phyloP scores from a whole-genome alignment of 2,888 invertebrate genomes.

The Aleiodes alternator region DNA sequence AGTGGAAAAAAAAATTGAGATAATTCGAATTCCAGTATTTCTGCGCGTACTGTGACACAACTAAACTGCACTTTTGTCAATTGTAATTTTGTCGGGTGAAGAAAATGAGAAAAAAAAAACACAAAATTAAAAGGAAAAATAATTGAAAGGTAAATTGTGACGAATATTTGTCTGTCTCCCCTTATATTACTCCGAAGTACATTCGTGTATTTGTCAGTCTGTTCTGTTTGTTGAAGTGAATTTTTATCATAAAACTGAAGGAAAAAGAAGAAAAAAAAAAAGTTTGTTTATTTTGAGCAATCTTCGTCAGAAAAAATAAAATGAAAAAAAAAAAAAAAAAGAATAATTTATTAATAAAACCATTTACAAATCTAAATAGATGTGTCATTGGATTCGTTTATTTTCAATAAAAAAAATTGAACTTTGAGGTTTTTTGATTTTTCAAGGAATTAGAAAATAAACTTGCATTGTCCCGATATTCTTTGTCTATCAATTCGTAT shows the following conservation, averaged over 20 bases:
- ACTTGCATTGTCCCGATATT: too few relatives aligned
- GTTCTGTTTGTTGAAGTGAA: constrained; percentile 71
- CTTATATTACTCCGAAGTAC: constrained; percentile 58
- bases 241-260: constrained; percentile 67
- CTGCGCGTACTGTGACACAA: constrained; percentile 70
- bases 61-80: constrained; percentile 69
- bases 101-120: constrained; percentile 58
- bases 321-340: constrained; percentile 64
- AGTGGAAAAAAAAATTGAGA: constrained; percentile 38
- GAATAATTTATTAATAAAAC: constrained; percentile 75
- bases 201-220: constrained; percentile 69
- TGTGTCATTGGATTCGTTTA: constrained; percentile 21
- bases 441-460: background rate
- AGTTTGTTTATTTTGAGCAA: constrained; percentile 73
- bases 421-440: constrained; percentile 46
- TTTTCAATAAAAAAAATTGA: background rate
- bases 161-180: constrained; percentile 62
- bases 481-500: too few relatives aligned
- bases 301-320: constrained; percentile 66
- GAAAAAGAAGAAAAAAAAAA: background rate
- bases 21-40: constrained; percentile 60
- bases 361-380: constrained; percentile 71
- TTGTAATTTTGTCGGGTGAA: constrained; percentile 73
- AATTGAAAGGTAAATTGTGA: constrained; percentile 54
- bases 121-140: constrained; percentile 50